These are phyloP conservation scores for Notamacropus eugenii DNA, from an alignment of 2,797 vertebrate genomes.

Conservation along the genomic window DNA sequence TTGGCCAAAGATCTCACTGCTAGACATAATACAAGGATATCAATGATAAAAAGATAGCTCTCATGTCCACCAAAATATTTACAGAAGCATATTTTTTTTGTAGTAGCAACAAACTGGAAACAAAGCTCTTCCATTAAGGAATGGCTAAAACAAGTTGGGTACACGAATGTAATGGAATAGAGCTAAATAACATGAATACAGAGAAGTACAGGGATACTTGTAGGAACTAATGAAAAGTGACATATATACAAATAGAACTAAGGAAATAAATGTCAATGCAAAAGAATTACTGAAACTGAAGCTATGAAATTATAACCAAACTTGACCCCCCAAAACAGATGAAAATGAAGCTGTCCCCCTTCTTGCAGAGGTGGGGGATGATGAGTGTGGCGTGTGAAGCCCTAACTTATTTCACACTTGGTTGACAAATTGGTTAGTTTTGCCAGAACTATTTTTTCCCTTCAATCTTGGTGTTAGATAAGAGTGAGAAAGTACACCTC, in stretches of 20 bases:
- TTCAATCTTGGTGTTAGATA: neutral
- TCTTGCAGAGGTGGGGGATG: neutral
- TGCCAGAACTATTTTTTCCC: neutral
- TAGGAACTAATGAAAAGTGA: neutral
- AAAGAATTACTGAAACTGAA: neutral
- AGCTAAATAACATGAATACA: neutral
- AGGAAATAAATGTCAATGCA: neutral
- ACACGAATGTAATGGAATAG: neutral
- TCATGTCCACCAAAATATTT: neutral
- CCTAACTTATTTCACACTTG: neutral
- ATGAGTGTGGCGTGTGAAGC: neutral
- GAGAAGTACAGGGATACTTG: neutral
- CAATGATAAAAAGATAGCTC: neutral
- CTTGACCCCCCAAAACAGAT: neutral
- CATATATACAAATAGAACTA: neutral
- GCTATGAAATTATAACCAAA: neutral
- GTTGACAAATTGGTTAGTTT: neutral
- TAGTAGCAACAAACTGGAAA: neutral
- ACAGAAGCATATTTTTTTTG: neutral
- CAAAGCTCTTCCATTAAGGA: neutral
- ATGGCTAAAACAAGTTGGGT: neutral
- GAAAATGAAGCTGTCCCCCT: neutral
- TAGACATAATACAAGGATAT: neutral
- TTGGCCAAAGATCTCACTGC: neutral
- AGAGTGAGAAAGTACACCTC: neutral